A percentile compares a stretch with the other conserved stretches of the same genome.
Evolutionary conservation across 2,888 invertebrate species (phyloP).

Genomic region (Sinotaia quadrata): DNA sequence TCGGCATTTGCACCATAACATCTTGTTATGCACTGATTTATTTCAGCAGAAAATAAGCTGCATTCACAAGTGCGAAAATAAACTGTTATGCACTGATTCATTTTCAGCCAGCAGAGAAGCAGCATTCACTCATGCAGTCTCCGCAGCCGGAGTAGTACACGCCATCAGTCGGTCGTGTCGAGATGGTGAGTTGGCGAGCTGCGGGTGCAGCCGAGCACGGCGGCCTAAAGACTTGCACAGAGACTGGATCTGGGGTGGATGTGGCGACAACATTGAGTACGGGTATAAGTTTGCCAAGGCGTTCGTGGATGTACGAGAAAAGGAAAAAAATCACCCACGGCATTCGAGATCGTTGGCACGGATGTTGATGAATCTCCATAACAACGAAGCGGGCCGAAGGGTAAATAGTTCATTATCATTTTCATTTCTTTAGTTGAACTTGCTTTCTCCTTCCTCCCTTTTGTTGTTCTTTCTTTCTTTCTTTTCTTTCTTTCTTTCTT

Average conservation of each 20-base stretch:
- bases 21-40: too few species aligned
- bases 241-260: slow-evolving; percentile 99
- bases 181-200: slow-evolving; percentile 89
- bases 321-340: slow-evolving; percentile 82
- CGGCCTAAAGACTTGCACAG: slow-evolving; percentile 87
- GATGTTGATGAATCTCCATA: slow-evolving; percentile 95
- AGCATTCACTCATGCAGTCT: slow-evolving; percentile 76
- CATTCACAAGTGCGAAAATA: too few species aligned
- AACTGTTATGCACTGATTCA: too few species aligned
- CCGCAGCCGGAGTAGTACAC: slow-evolving; percentile 82
- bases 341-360: slow-evolving; percentile 86
- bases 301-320: slow-evolving; percentile 93
- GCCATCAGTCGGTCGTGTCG: slow-evolving; percentile 91
- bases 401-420: slow-evolving; percentile 76
- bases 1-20: too few species aligned
- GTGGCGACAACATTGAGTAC: slow-evolving; percentile 96
- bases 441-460: background rate
- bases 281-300: slow-evolving; percentile 87
- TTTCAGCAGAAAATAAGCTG: too few species aligned
- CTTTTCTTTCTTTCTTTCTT: background rate
- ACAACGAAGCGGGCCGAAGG: slow-evolving; percentile 97
- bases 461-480: background rate
- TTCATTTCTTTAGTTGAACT: background rate
- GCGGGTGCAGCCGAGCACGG: slow-evolving; percentile 88
- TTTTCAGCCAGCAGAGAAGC: slow-evolving; percentile 75